Evolutionary conservation across 2,888 invertebrate species (phyloP).

Genomic region (Drosophila maculinotata): DNA sequence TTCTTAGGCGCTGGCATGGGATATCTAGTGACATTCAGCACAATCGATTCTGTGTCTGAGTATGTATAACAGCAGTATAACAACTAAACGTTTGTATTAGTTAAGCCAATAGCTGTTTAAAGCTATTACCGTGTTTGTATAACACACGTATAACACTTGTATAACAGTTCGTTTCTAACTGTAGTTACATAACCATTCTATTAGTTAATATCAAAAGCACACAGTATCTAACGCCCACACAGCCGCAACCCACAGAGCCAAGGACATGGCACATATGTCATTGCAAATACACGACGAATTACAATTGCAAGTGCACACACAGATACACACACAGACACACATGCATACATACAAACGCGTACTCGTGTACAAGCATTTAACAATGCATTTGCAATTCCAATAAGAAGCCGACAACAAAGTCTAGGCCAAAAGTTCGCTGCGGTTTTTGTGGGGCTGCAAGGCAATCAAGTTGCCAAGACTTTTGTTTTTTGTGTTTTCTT

Average conservation of each 20-base stretch:
- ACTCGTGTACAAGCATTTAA: conserved; percentile 14
- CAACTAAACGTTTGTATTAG: neutral
- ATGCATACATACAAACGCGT: conserved; percentile 12
- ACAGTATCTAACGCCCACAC: neutral
- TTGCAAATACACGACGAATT: conserved; percentile 11
- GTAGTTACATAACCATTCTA: conserved; percentile 1
- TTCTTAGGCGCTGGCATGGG: too few species aligned
- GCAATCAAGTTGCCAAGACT: conserved; percentile 33
- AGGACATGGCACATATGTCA: conserved; percentile 24
- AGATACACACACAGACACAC: conserved; percentile 1
- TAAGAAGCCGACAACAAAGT: conserved; percentile 31
- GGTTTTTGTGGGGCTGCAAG: conserved; percentile 8
- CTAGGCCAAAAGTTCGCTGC: conserved; percentile 59
- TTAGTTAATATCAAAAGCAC: conserved; percentile 22
- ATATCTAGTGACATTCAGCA: too few species aligned
- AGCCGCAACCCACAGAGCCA: conserved; percentile 12
- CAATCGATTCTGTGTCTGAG: too few species aligned
- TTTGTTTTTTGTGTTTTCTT: conserved; percentile 3
- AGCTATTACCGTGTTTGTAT: too few species aligned
- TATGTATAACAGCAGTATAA: conserved; percentile 5
- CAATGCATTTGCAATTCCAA: conserved; percentile 40
- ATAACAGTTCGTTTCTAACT: conserved; percentile 7
- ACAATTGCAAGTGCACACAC: conserved; percentile 17
- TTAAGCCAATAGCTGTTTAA: neutral
- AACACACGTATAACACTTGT: conserved; percentile 11